Percentiles rank a stretch among this genome's conserved stretches.
phyloP scores from a whole-genome alignment of 1,140 invertebrate genomes.

The Drosophila asahinai region DNA sequence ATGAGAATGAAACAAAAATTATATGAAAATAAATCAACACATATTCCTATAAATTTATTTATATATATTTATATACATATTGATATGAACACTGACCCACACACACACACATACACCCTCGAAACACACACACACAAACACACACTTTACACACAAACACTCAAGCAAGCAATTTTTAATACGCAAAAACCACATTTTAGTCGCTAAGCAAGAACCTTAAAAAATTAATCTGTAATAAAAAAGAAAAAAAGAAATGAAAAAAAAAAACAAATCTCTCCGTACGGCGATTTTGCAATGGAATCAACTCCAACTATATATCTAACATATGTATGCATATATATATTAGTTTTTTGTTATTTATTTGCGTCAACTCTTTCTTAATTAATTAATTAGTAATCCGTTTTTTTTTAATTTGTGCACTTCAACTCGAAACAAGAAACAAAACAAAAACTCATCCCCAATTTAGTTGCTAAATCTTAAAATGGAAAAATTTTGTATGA shows the following conservation, averaged over 20 bases:
- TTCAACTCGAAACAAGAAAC: constrained; percentile 29
- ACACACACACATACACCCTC: constrained; percentile 28
- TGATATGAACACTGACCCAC: constrained; percentile 69
- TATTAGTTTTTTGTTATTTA: constrained; percentile 62
- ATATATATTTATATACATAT: constrained; percentile 77
- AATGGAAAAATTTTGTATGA: constrained; percentile 76
- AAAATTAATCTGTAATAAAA: constrained; percentile 52
- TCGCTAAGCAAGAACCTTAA: constrained; percentile 43
- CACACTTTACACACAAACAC: constrained; percentile 35
- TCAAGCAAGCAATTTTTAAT: constrained; percentile 72
- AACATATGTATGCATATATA: constrained; percentile 41
- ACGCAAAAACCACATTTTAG: constrained; percentile 63
- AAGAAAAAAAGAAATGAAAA: constrained; percentile 8
- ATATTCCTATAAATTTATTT: constrained; percentile 83
- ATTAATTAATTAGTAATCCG: constrained; percentile 39
- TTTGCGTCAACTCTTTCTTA: constrained; percentile 47
- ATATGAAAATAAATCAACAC: constrained; percentile 67
- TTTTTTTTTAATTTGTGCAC: constrained; percentile 45
- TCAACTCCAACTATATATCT: constrained; percentile 53
- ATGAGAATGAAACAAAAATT: constrained; percentile 8
- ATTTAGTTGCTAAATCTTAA: constrained; percentile 70
- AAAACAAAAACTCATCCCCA: constrained; percentile 39
- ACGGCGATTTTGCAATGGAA: constrained; percentile 52
- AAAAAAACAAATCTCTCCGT: constrained; percentile 24
- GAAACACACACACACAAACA: constrained; percentile 10